phyloP scores from a whole-genome alignment of 2,113 vertebrate species.

The Terrapene triunguis region DNA sequence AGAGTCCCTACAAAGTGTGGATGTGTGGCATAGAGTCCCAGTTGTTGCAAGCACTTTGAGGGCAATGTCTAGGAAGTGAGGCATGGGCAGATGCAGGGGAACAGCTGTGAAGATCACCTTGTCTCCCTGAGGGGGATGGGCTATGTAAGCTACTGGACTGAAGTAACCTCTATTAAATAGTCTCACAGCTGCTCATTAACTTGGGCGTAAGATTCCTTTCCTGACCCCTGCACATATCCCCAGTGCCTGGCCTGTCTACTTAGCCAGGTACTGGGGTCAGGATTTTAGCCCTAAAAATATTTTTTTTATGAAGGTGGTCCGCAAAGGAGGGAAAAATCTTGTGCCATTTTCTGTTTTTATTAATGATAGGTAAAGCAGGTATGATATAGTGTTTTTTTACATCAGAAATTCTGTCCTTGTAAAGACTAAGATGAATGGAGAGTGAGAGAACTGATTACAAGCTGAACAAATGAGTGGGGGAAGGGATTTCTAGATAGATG shows the following conservation, averaged over 20 bases:
- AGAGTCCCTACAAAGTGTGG: background rate
- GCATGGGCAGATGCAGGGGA: background rate
- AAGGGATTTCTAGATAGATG: background rate
- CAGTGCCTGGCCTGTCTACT: background rate
- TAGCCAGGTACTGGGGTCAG: background rate
- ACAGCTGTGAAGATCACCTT: background rate
- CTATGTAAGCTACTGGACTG: background rate
- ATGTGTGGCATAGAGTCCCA: fast-evolving
- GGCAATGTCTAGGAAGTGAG: background rate
- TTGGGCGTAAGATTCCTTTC: background rate
- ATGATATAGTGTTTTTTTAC: background rate
- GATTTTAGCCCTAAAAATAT: background rate
- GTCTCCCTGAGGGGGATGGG: background rate
- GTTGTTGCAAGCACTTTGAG: fast-evolving
- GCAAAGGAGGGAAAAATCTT: background rate
- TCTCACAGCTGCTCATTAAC: background rate
- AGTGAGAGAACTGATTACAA: background rate
- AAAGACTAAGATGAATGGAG: background rate
- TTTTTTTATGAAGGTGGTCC: background rate
- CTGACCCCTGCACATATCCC: background rate
- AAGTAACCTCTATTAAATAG: background rate
- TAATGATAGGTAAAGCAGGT: background rate
- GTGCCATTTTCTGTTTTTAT: background rate
- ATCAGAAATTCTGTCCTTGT: background rate
- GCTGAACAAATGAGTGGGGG: background rate